Evolutionary conservation across 2,888 invertebrate species (phyloP), one percentile per base, ranked within the genome.

Genomic region (Crepidodera aurea): DNA sequence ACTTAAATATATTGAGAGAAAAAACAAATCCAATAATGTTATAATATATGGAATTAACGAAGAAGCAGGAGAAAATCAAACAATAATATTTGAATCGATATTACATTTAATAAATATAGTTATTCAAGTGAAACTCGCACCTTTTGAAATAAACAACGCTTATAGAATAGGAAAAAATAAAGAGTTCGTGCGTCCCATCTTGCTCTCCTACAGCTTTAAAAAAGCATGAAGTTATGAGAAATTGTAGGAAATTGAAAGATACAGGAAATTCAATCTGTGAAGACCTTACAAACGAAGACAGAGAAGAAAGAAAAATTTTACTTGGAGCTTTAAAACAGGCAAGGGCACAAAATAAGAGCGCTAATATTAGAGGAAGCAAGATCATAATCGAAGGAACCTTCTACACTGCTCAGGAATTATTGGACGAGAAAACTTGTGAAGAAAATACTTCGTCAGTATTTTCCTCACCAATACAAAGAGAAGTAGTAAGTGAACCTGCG

Each of bases 31-130:
- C 8, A 32, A 42, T 18, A 42, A 42, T 42, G 18, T 42, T 18
- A 42, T 42, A 18, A 19, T 42, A 42, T 42, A 4, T 42, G 42
- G 42, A n/a, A 42, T 42, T 8, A 42, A 42, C 18, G 42, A 42
- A 42, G 42, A 42, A 42, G 39, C 42, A 16, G 19, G 8, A 19
- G 42, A 42, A 18, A 16, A 42, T 16, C 42, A 42, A 42, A n/a
- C 16, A 7, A 19, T 18, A 42, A 18, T 42, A 39, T 13, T 39
- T 2, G 19, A 42, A 42, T 1, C 6, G 7, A 7, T 39, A 13
- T 39, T 39, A 13, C 39, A 39, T 15, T 2, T 39, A 39, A 39
- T 39, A 6, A 39, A 39, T 12, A 15, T 2, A 39, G 39, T 39
- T 13, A 12, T 39, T 13, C 39, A 39, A 39, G 39, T 39, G 13